These are phyloP conservation scores for Arrhopalites spinosus DNA, from an alignment of 2,888 invertebrate species.

Conservation along the genomic window DNA sequence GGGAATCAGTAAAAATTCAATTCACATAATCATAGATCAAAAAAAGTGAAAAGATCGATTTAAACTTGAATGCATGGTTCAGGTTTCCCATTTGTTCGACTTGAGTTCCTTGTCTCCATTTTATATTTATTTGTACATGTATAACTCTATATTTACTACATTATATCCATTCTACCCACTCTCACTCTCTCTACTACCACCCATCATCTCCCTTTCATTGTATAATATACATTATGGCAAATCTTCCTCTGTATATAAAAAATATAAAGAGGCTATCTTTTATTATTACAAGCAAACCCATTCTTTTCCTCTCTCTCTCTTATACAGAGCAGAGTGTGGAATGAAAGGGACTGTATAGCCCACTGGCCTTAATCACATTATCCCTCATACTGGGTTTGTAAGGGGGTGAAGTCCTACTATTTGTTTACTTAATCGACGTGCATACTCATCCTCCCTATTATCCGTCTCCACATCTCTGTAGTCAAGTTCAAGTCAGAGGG, in stretches of 20 bases:
- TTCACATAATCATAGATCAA: slow-evolving; percentile 36
- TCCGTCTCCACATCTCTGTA: not conserved
- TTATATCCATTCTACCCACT: not conserved
- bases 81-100: slow-evolving; percentile 21
- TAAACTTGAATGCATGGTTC: slow-evolving; percentile 28
- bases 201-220: not conserved
- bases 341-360: not conserved
- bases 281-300: too few species aligned
- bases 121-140: not conserved
- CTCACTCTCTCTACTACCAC: not conserved
- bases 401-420: not conserved
- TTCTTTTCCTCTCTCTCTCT: too few species aligned
- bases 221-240: not conserved
- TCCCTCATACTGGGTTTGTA: not conserved
- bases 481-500: not conserved
- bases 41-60: slow-evolving; percentile 40
- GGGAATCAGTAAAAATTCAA: slow-evolving; percentile 23
- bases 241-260: not conserved
- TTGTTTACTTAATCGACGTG: not conserved
- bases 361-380: not conserved
- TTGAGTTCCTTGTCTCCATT: not conserved
- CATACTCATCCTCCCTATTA: not conserved
- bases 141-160: not conserved
- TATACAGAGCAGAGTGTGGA: not conserved
- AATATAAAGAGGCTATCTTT: not conserved